phyloP scores from a whole-genome alignment of 2,888 invertebrate genomes.

The Dorcus parallelipipedus region DNA sequence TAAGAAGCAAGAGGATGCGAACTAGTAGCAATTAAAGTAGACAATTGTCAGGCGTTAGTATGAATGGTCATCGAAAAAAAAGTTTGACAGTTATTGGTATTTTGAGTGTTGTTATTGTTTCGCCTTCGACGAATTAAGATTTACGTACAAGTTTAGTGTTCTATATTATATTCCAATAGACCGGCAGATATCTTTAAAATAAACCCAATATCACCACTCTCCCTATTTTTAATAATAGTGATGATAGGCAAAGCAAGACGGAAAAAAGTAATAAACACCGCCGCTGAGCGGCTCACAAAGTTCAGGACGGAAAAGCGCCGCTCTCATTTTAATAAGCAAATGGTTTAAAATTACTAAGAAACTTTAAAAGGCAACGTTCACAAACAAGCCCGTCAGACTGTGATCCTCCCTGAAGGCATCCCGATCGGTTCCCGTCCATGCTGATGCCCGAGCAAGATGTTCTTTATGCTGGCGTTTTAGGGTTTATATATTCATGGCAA shows the following conservation, averaged over 20 bases:
- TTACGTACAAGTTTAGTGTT: no score
- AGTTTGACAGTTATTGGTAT: no score
- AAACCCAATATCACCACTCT: no score
- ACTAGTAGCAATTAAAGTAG: no score
- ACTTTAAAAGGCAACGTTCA: slow-evolving; percentile 32
- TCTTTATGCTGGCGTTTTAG: slow-evolving; percentile 37
- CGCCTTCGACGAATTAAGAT: no score
- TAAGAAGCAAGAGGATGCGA: no score
- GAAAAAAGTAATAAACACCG: slow-evolving; percentile 7
- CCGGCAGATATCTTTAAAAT: no score
- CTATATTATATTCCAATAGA: no score
- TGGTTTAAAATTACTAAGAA: slow-evolving; percentile 37
- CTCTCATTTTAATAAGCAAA: slow-evolving; percentile 36
- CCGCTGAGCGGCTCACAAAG: slow-evolving; percentile 8
- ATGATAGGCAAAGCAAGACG: neutral
- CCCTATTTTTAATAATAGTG: no score
- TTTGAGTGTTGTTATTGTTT: no score
- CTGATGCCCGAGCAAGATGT: slow-evolving; percentile 25
- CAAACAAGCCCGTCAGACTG: slow-evolving; percentile 32
- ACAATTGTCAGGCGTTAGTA: no score
- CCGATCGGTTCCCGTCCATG: slow-evolving; percentile 15
- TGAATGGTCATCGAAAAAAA: no score
- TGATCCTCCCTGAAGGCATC: neutral
- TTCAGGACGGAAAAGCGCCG: slow-evolving; percentile 5
- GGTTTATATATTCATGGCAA: slow-evolving; percentile 45